Conservation (phyloP, 2,888 invertebrate species). For the Drosophila buzzatii region DNA sequence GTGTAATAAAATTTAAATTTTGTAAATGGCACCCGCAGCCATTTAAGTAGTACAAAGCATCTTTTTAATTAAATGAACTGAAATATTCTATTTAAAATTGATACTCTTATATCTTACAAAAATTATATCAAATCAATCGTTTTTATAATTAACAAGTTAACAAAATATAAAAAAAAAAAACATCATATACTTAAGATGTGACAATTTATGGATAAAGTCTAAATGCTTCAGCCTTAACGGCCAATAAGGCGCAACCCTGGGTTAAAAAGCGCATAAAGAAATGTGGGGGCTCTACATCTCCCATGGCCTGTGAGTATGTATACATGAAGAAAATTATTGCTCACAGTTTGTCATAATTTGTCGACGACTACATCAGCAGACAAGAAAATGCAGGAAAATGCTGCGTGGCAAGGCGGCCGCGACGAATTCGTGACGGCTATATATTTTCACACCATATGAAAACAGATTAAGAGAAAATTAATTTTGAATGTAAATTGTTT, state of each 20-base stretch:
- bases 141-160: no score
- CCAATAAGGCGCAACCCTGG: constrained; percentile 57
- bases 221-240: constrained; percentile 40
- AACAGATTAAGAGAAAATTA: constrained; percentile 50
- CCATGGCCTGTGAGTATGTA: not conserved
- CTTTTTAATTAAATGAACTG: not conserved
- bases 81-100: not conserved
- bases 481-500: constrained; percentile 52
- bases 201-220: constrained; percentile 28
- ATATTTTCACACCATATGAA: constrained; percentile 40
- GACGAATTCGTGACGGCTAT: constrained; percentile 19
- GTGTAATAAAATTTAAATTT: constrained; percentile 1
- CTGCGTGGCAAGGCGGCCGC: constrained; percentile 14
- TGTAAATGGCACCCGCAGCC: no score
- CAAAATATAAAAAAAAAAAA: not conserved
- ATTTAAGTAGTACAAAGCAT: no score
- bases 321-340: constrained; percentile 51
- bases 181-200: not conserved
- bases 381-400: constrained; percentile 15
- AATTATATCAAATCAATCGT: not conserved
- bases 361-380: constrained; percentile 27
- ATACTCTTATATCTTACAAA: not conserved
- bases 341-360: constrained; percentile 73
- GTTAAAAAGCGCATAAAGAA: constrained; percentile 66
- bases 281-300: constrained; percentile 33